Conservation (phyloP, 35 echinoderm and acorn worm genomes). For the Anneissia japonica region DNA sequence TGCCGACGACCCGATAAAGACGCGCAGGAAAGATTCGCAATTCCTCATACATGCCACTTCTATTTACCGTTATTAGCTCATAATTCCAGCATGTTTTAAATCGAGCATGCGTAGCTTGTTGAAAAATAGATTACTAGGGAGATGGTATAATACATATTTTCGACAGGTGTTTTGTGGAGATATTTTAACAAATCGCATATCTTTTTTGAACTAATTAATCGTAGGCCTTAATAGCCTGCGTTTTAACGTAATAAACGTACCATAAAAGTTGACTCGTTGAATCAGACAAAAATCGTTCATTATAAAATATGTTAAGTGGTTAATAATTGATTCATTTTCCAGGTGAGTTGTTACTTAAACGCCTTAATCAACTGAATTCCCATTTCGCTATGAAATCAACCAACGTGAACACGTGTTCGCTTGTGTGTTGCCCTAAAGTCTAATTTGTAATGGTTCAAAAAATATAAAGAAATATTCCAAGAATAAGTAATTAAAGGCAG, state of each 20-base stretch:
- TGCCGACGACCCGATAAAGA: neutral
- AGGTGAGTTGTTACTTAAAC: neutral
- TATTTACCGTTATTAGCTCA: neutral
- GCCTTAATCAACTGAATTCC: neutral
- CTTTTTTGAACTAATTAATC: too few relatives aligned
- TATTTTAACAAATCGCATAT: too few relatives aligned
- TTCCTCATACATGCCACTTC: neutral
- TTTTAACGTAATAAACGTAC: neutral
- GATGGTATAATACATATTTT: too few relatives aligned
- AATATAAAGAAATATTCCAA: neutral
- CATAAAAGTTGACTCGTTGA: neutral
- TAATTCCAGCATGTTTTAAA: neutral
- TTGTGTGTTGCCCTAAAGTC: neutral
- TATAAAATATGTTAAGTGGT: neutral
- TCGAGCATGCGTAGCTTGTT: neutral
- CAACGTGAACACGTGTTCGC: neutral
- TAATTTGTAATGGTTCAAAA: neutral
- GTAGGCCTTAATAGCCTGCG: too few relatives aligned
- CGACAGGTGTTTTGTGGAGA: too few relatives aligned
- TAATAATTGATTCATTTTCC: neutral
- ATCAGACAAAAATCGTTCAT: neutral
- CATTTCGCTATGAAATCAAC: neutral
- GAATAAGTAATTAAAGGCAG: neutral
- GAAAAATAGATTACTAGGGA: too few relatives aligned
- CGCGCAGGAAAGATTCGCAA: neutral